These are phyloP conservation scores for Scaptomyza caliginosa DNA, from an alignment of 2,888 invertebrate genomes.

Conservation along the genomic window DNA sequence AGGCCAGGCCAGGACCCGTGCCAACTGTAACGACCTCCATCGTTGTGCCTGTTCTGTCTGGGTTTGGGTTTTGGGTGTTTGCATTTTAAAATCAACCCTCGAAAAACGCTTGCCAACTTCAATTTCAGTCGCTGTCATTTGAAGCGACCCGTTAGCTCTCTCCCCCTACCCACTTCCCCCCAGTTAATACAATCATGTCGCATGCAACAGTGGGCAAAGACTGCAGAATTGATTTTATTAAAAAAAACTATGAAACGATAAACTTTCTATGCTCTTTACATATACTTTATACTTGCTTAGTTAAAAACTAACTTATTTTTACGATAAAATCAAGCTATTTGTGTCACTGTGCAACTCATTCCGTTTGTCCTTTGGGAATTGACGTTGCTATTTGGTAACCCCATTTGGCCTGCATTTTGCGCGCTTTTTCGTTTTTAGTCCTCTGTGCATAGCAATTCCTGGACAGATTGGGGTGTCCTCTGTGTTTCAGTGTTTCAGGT, in stretches of 20 bases:
- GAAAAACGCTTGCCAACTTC: conserved; percentile 74
- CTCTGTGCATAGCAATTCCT: conserved; percentile 56
- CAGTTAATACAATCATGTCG: not conserved
- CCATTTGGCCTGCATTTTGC: conserved; percentile 77
- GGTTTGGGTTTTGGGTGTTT: conserved; percentile 64
- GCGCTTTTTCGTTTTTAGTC: conserved; percentile 70
- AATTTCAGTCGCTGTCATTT: conserved; percentile 74
- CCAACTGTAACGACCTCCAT: conserved; percentile 48
- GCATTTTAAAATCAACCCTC: conserved; percentile 77
- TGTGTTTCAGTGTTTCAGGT: conserved; percentile 30
- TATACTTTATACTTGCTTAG: no score
- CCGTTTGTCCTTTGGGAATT: conserved; percentile 56
- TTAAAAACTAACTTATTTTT: no score
- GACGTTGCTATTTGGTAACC: conserved; percentile 66
- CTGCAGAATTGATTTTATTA: not conserved
- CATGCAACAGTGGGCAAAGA: conserved; percentile 25
- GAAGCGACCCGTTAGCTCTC: conserved; percentile 40
- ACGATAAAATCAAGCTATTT: not conserved
- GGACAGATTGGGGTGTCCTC: conserved; percentile 40
- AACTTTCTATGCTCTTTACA: not conserved
- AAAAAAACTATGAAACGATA: not conserved
- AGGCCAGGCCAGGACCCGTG: conserved; percentile 34
- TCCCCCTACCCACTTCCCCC: no score
- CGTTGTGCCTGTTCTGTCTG: conserved; percentile 9
- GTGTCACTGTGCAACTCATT: conserved; percentile 27